These are phyloP conservation scores for Drosophila truncata DNA, from an alignment of 1,140 invertebrate genomes.

Conservation along the genomic window DNA sequence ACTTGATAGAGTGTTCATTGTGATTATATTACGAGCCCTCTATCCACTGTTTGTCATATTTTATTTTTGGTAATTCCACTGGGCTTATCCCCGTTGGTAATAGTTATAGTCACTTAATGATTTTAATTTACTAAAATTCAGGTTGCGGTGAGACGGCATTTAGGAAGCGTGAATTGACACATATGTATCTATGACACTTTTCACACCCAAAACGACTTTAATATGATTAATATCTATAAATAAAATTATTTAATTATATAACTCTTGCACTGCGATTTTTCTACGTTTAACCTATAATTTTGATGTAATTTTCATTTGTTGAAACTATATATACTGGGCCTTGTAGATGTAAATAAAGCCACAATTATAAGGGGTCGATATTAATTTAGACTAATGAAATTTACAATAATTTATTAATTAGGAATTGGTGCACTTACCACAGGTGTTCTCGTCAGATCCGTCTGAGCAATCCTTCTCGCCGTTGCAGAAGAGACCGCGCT, in stretches of 20 bases:
- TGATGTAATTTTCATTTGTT: neutral
- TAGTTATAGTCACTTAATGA: slow-evolving; percentile 2
- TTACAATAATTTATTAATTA: neutral
- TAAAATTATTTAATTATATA: slow-evolving; percentile 2
- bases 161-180: slow-evolving; percentile 13
- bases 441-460: slow-evolving; percentile 96
- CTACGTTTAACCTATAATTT: neutral
- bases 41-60: slow-evolving; percentile 20
- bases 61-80: slow-evolving; percentile 26
- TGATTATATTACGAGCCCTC: slow-evolving; percentile 3
- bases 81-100: slow-evolving; percentile 2
- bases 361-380: neutral
- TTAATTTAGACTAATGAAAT: no score
- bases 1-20: slow-evolving; percentile 26
- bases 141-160: slow-evolving; percentile 5
- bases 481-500: slow-evolving; percentile 96
- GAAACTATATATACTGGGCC: neutral
- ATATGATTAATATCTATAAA: slow-evolving; percentile 11
- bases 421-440: slow-evolving; percentile 89
- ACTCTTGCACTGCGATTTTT: neutral
- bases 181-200: slow-evolving; percentile 1
- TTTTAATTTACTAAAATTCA: slow-evolving; percentile 1
- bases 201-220: neutral
- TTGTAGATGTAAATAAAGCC: neutral
- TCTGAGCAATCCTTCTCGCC: slow-evolving; percentile 95